A percentile compares a stretch with the other conserved stretches of the same genome.
These are phyloP conservation scores for Grallaria varia DNA, from an alignment of 2,113 vertebrate genomes.

Conservation along the genomic window DNA sequence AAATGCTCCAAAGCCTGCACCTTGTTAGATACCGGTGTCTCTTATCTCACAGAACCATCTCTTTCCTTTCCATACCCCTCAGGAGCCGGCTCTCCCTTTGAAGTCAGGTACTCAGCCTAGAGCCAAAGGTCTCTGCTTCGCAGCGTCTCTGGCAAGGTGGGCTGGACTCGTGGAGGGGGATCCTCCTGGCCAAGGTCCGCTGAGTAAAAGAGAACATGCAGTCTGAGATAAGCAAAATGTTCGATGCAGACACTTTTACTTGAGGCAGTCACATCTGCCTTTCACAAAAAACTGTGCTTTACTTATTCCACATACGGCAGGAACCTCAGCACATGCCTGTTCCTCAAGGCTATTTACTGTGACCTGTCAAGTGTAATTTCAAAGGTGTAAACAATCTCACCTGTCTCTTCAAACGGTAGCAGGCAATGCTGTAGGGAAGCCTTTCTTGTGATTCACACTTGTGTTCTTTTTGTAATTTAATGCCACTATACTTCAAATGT, in stretches of 20 bases:
- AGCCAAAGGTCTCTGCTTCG: neutral
- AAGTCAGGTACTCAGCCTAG: neutral
- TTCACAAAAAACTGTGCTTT: neutral
- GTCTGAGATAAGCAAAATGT: neutral
- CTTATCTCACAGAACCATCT: neutral
- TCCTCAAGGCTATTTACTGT: neutral
- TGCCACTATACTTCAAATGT: neutral
- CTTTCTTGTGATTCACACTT: slow-evolving; percentile 1
- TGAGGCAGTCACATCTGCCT: neutral
- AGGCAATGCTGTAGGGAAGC: neutral
- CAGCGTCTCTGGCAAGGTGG: neutral
- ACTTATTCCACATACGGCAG: neutral
- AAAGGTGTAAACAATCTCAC: neutral
- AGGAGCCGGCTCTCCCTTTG: neutral
- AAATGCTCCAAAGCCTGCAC: neutral
- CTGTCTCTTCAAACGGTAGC: neutral
- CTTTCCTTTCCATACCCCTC: neutral
- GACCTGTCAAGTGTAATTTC: neutral
- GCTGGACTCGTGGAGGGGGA: rapidly evolving
- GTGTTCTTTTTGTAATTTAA: neutral
- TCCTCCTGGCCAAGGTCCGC: neutral
- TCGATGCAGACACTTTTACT: neutral
- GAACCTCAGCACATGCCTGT: neutral
- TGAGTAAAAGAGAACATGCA: neutral
- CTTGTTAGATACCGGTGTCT: neutral